These are phyloP conservation scores for Nestor notabilis DNA, from an alignment of 2,113 vertebrate species.

Conservation along the genomic window DNA sequence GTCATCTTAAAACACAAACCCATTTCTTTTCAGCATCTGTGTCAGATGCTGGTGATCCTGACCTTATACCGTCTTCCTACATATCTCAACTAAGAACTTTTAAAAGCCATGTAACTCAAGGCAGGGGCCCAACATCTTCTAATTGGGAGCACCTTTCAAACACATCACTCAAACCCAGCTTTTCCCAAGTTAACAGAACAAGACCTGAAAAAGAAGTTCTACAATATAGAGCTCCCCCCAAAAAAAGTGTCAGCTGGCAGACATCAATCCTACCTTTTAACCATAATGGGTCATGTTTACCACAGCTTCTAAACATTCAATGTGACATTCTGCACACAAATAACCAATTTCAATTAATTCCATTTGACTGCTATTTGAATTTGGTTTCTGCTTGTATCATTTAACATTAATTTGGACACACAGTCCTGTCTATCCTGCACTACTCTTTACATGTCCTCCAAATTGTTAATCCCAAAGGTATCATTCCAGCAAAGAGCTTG, in stretches of 20 bases:
- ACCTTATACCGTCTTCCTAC: not conserved
- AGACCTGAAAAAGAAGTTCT: not conserved
- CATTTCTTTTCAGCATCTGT: not conserved
- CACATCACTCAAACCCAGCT: not conserved
- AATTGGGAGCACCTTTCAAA: not conserved
- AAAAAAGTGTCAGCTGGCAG: not conserved
- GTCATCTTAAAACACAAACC: not conserved
- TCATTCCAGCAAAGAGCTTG: not conserved
- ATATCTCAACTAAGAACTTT: not conserved
- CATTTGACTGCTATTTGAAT: not conserved
- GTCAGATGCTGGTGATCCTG: not conserved
- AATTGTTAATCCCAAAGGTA: not conserved
- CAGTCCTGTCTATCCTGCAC: not conserved
- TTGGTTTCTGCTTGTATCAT: not conserved
- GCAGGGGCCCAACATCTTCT: not conserved
- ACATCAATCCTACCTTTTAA: not conserved
- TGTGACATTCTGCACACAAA: not conserved
- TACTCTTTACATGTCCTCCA: not conserved
- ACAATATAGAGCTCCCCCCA: not conserved
- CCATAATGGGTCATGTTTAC: not conserved
- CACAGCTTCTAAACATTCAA: not conserved
- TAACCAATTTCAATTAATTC: not conserved
- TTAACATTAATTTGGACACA: not conserved
- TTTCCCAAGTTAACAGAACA: not conserved
- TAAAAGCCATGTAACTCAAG: not conserved